Base-by-base conservation (phyloP, 2,113 vertebrate species). In the Dryoscopus gambensis region DNA sequence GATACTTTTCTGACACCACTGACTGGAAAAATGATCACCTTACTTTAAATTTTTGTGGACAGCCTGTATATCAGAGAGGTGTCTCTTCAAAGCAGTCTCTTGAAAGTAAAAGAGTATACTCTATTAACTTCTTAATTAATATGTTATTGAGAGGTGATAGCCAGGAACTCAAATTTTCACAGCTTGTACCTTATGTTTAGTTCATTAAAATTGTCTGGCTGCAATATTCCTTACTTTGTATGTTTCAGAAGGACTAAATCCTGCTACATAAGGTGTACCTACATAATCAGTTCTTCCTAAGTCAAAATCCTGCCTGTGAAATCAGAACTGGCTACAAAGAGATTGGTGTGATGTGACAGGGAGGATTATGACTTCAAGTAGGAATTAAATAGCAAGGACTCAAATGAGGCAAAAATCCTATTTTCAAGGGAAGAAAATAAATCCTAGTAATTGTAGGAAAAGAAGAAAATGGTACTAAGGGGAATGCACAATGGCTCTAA, bases 331-430 rank as follows among this genome's bases (percentile, higher is more conserved):
- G 81, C 94, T 88, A 73, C 74, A 60, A 77, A 92, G 69, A 93
- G 90, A 95, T 93, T 96, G 94, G 77, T 90, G 53, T 69, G 92
- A 90, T 96, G 83, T 76, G 90, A 83, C 91, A 89, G 84, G 62
- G 39, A 93, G 83, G 96, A 97, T 88, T 96, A 91, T 95, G 89
- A 92, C 94, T 97, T 91, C 79, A 95, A 96, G 83, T 84, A 87
- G 78, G 90, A 97, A 96, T 95, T 91, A 96, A 97, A 40, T 95
- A 94, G 33, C 20, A 78, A 77, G 42, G 57, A 55, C 94, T 92
- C 77, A 56, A 11, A 90, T 94, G 88, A 96, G 83, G 83, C 47
- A 91, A 77, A 96, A 95, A 86, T 87, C 62, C 79, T 80, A 39
- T 96, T 96, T 98, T 94, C 84, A 93, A 88, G 71, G 22, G 15